Evolutionary conservation across 2,888 invertebrate genomes (phyloP), one percentile per base, ranked within the genome.

Genomic region (Eupeodes luniger): DNA sequence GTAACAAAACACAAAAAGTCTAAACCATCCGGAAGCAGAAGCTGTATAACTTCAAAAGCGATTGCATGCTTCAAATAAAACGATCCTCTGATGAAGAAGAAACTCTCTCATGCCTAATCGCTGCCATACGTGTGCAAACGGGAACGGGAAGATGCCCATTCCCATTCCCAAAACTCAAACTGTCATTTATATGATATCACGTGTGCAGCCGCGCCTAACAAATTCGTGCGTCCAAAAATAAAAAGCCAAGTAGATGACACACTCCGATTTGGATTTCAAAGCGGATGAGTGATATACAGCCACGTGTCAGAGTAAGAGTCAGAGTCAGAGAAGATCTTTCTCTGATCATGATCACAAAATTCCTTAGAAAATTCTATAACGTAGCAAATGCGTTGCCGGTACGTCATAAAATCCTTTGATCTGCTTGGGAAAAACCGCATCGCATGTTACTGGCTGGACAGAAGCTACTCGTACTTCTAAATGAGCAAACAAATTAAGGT

Each of bases 11-110:
- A 67, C 61, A 74, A 76, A n/a, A 40, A 75, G n/a, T 53, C 51
- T 47, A 79, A 79, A 78, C 59, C 78, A 79, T 86, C 86, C 86
- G 86, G 86, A 86, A 86, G 61, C 86, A 82, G 86, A 86, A 86
- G 61, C 82, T 53, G 70, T 70, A 79, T 62, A 62, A 82, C 86
- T 82, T 86, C 86, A 86, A 86, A 86, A 86, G 82, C 86, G 75
- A 86, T 86, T 82, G 75, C 82, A 86, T 79, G 86, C 79, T 76
- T 86, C 86, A 82, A 44, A 86, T 75, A 67, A 66, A 82, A 79
- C 79, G 79, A 86, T 82, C 82, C 75, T 82, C 27, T 27, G 27
- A 27, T 27, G 27, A 27, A 2, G 27, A 27, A 27, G 44, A 79
- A 81, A 86, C 27, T 27, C 27, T 27, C 86, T 86, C 79, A 82